Evolutionary conservation across 2,113 vertebrate genomes (phyloP).

Genomic region (Stomatorhinus ivindoensis): DNA sequence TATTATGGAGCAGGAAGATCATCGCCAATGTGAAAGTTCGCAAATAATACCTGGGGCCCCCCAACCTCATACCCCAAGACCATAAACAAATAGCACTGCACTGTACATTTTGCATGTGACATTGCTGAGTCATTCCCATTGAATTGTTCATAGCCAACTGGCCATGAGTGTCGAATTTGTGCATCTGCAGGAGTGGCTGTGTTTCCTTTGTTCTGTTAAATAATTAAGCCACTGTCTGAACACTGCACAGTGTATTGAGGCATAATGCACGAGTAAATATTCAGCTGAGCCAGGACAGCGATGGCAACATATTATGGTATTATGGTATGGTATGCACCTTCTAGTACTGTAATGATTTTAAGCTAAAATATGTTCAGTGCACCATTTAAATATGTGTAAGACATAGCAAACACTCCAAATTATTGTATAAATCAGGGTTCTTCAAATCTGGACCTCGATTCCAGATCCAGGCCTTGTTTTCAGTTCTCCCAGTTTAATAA

Average conservation of each 20-base stretch:
- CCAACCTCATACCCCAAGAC: background rate
- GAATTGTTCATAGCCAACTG: background rate
- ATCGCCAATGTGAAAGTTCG: background rate
- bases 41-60: background rate
- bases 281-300: background rate
- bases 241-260: background rate
- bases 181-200: background rate
- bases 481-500: too few species aligned
- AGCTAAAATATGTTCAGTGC: background rate
- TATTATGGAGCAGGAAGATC: background rate
- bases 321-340: background rate
- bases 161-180: background rate
- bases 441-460: too few species aligned
- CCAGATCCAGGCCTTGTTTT: background rate
- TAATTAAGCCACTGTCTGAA: background rate
- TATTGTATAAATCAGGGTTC: background rate
- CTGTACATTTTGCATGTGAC: background rate
- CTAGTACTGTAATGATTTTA: background rate
- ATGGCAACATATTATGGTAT: background rate
- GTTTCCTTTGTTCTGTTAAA: background rate
- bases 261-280: background rate
- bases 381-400: background rate
- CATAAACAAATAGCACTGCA: background rate
- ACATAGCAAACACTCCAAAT: background rate
- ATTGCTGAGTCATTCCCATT: background rate